Base-by-base conservation (phyloP, 2,113 vertebrate genomes). In the Cyanoderma ruficeps region DNA sequence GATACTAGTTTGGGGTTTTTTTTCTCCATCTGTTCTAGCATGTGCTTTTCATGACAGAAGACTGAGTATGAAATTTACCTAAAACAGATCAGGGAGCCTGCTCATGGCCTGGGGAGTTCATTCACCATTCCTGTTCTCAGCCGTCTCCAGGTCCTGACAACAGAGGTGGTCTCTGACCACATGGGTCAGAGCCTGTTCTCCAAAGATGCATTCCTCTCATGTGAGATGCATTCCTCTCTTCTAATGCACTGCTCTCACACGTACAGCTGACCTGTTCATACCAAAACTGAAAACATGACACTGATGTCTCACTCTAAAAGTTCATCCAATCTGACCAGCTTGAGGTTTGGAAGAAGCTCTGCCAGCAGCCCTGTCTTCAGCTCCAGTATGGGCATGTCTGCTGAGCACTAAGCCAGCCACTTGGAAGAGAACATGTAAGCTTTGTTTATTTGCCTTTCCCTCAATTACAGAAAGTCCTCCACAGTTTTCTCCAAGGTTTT, bases 381-480 rank as follows among this genome's bases (percentile, higher is more conserved):
- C 63, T 78, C 44, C 37, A 70, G 53, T 15, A 50, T 0, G 13
- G 41, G n/a, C 49, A 5, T 70, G 79, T 67, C 82, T 89, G 65
- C 61, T 56, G 91, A 59, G 76, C 67, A 20, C 68, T 50, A 49
- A 90, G 59, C 52, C 82, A 76, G 85, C n/a, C 53, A 33, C 57
- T 72, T 72, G 61, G 57, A 95, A 79, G 19, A 68, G 14, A 75
- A 52, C 12, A 16, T 21, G 21, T 35, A 71, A 79, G 70, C 61
- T 79, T 69, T 84, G 57, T 49, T 93, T 82, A 65, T 78, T 78
- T 87, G 87, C 56, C 49, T 87, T 95, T 75, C 65, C 27, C 77
- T 89, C 35, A 83, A 70, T 67, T 75, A 94, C 59, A 89, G 74
- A 83, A 61, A 79, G 41, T 69, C 57, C 46, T 93, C 47, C 82